Percentiles rank a stretch among this genome's conserved stretches.
Conservation (phyloP, 2,797 vertebrate species). For the Phoeniculus purpureus region DNA sequence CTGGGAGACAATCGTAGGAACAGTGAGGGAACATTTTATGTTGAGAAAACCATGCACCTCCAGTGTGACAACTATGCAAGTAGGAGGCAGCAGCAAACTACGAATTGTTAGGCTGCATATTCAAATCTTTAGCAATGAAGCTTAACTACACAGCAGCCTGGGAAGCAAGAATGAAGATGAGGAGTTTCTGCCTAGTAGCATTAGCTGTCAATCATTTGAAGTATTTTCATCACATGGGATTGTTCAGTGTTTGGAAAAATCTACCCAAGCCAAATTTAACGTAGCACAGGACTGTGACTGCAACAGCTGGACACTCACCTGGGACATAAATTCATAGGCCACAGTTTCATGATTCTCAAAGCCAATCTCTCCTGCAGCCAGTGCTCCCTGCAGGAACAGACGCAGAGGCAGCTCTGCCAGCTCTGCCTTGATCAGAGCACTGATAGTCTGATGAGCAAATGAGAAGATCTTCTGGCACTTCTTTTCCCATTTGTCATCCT, state of each 20-base stretch:
- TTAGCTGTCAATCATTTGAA: background rate
- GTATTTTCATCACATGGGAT: background rate
- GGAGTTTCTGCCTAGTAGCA: background rate
- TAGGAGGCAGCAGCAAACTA: background rate
- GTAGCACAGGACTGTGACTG: background rate
- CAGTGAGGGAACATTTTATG: background rate
- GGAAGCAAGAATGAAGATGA: slow-evolving; percentile 36
- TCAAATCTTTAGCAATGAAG: background rate
- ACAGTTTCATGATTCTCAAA: slow-evolving; percentile 99
- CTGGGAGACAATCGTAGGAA: background rate
- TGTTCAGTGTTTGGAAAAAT: background rate
- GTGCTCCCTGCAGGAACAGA: slow-evolving; percentile 95
- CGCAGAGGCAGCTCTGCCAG: slow-evolving; percentile 94
- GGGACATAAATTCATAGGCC: slow-evolving; percentile 99
- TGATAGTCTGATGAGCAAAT: slow-evolving; percentile 98
- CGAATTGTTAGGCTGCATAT: background rate
- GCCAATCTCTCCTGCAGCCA: slow-evolving; percentile 95
- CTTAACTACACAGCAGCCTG: slow-evolving; percentile 33
- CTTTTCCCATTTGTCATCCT: slow-evolving; percentile 99
- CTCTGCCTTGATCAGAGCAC: slow-evolving; percentile 96
- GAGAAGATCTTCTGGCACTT: slow-evolving; percentile 99
- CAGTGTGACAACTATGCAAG: background rate
- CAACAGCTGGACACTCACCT: slow-evolving; percentile 77
- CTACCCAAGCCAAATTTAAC: background rate
- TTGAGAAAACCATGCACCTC: background rate